Evolutionary conservation across 2,113 vertebrate genomes (phyloP).

Genomic region (Rhea pennata): DNA sequence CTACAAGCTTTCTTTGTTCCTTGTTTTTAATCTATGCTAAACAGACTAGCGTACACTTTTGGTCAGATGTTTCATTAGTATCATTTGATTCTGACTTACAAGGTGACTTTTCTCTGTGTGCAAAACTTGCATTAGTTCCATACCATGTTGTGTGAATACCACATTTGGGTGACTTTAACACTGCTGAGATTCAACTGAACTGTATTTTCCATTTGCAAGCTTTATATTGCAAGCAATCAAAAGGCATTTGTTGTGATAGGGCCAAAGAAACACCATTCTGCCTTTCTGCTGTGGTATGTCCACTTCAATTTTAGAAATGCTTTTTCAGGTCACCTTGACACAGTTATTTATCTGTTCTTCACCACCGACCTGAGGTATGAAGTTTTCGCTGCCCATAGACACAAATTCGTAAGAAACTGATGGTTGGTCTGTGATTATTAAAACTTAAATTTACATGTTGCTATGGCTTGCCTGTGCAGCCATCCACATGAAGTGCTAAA

Average conservation of each 20-base stretch:
- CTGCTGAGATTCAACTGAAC: neutral
- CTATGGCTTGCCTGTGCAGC: neutral
- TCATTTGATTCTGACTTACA: neutral
- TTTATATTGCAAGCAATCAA: neutral
- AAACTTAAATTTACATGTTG: neutral
- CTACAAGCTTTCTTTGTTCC: neutral
- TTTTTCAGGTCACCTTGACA: neutral
- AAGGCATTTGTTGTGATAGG: neutral
- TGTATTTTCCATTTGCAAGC: neutral
- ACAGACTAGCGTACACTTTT: neutral
- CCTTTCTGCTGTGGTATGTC: neutral
- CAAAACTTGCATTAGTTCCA: neutral
- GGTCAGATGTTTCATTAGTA: neutral
- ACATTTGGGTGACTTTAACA: neutral
- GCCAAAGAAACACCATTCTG: neutral
- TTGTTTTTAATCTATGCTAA: neutral
- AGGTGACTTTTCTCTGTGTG: neutral
- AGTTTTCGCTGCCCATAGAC: neutral
- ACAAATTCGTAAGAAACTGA: neutral
- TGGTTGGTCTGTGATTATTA: neutral
- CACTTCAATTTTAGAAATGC: neutral
- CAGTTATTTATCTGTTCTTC: neutral
- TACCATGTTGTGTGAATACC: accelerated
- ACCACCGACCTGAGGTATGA: neutral
- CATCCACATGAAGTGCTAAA: neutral